These are phyloP conservation scores for Phyllotis vaccarum DNA, from an alignment of 2,797 vertebrate species.

Conservation along the genomic window DNA sequence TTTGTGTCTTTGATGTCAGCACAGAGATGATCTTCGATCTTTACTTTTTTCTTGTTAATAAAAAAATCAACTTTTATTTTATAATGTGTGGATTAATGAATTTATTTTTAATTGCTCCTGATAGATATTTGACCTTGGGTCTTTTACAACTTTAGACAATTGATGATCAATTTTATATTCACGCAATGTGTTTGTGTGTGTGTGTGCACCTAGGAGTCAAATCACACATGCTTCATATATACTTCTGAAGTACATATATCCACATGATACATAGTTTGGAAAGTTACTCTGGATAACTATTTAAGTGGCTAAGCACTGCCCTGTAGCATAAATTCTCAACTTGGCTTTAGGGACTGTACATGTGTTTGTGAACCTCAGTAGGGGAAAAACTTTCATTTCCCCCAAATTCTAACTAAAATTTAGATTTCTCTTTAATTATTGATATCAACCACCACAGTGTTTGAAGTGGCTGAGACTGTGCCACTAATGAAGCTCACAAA, in stretches of 20 bases:
- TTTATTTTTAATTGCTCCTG: not conserved
- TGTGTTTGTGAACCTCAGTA: not conserved
- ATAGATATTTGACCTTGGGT: not conserved
- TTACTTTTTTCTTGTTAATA: constrained; percentile 20
- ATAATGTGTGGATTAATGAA: not conserved
- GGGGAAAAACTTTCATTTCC: constrained; percentile 26
- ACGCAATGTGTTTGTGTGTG: not conserved
- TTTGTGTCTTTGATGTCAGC: not conserved
- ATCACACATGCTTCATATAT: not conserved
- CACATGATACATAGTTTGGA: not conserved
- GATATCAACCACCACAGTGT: not conserved
- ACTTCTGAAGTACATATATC: not conserved
- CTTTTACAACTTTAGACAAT: not conserved
- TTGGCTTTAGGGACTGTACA: not conserved
- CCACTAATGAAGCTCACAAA: not conserved
- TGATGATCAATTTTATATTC: not conserved
- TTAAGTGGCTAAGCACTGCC: not conserved
- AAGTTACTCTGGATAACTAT: not conserved
- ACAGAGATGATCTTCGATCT: not conserved
- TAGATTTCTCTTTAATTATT: constrained; percentile 16
- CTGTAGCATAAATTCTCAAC: not conserved
- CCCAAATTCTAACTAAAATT: constrained; percentile 37
- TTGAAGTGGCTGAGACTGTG: not conserved
- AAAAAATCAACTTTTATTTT: not conserved
- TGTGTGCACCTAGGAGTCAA: not conserved